These are phyloP conservation scores for Eumerus sabulonum DNA, from an alignment of 2,888 invertebrate species.

Conservation along the genomic window DNA sequence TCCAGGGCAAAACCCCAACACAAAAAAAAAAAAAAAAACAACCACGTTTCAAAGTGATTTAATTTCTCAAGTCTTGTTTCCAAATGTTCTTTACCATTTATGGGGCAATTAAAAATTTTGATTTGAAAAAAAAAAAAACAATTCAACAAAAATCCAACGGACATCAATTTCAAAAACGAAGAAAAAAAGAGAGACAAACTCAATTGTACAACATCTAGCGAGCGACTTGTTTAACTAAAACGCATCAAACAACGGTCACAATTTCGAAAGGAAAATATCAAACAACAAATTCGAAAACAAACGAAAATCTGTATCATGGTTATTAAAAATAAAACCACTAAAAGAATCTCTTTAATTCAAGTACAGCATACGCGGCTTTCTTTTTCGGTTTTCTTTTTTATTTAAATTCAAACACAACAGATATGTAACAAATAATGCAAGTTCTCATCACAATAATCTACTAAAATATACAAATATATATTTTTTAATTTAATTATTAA, in stretches of 20 bases:
- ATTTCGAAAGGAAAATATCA: slow-evolving; percentile 13
- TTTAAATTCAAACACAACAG: slow-evolving; percentile 78
- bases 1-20: slow-evolving; percentile 34
- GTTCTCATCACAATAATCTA: slow-evolving; percentile 68
- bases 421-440: slow-evolving; percentile 75
- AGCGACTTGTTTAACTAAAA: slow-evolving; percentile 50
- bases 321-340: too few species aligned
- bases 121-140: slow-evolving; percentile 17
- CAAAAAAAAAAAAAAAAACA: slow-evolving; percentile 22
- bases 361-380: slow-evolving; percentile 60
- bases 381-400: slow-evolving; percentile 67
- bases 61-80: slow-evolving; percentile 15
- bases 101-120: slow-evolving; percentile 1
- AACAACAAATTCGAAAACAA: slow-evolving; percentile 25
- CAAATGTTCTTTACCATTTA: slow-evolving; percentile 22
- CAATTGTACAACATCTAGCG: slow-evolving; percentile 65
- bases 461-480: slow-evolving; percentile 62
- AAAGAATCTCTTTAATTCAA: slow-evolving; percentile 19
- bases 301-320: slow-evolving; percentile 12
- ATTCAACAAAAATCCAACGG: slow-evolving; percentile 23
- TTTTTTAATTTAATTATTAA: neutral
- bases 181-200: slow-evolving; percentile 25
- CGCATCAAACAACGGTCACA: slow-evolving; percentile 3
- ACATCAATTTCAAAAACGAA: slow-evolving; percentile 15
- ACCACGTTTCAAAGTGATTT: slow-evolving; percentile 37